Evolutionary conservation across 2,113 vertebrate species (phyloP).

Genomic region (Spizaetus ornatus): DNA sequence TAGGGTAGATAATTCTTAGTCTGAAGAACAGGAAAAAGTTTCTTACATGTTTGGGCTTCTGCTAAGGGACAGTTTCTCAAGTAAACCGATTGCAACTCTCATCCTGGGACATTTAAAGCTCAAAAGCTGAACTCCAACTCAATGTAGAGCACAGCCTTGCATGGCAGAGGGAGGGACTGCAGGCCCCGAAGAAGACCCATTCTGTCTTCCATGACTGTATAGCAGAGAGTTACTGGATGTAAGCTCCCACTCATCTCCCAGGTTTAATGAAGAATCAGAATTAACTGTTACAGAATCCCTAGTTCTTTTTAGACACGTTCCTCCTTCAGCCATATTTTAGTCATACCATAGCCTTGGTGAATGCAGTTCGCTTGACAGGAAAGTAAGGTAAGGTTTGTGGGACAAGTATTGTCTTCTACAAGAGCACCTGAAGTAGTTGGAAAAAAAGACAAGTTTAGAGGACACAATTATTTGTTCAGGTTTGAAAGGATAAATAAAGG

Average conservation of each 20-base stretch:
- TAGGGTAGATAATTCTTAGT: background rate
- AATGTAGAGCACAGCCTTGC: background rate
- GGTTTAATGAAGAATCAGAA: background rate
- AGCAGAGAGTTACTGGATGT: background rate
- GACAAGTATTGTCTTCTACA: background rate
- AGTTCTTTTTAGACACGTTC: background rate
- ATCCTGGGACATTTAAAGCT: background rate
- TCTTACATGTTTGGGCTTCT: background rate
- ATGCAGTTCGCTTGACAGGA: background rate
- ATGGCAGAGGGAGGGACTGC: background rate
- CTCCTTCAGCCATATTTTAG: background rate
- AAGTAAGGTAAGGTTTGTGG: background rate
- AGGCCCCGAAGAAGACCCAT: fast-evolving
- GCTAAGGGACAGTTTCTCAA: background rate
- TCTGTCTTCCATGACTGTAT: no score
- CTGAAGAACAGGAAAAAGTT: background rate
- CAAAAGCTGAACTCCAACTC: background rate
- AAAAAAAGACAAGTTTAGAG: background rate
- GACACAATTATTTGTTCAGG: background rate
- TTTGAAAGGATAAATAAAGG: background rate
- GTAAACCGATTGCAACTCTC: background rate
- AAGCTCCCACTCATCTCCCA: background rate
- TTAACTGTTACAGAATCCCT: background rate
- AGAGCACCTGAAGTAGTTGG: background rate
- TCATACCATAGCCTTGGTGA: background rate